phyloP scores from a whole-genome alignment of 2,797 vertebrate species.

The Halcyon badia region DNA sequence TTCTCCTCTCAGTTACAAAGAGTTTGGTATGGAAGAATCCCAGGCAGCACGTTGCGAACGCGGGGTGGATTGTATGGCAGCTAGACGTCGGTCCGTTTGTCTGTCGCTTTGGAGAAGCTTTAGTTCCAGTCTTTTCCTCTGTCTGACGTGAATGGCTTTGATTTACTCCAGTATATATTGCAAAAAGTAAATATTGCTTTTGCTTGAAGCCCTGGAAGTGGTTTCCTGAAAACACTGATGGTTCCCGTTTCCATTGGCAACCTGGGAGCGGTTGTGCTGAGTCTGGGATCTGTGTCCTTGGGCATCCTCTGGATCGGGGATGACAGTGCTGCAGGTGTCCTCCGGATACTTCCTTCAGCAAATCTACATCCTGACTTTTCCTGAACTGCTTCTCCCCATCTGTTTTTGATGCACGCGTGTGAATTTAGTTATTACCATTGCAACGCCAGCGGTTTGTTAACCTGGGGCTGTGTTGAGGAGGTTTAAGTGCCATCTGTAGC shows the following conservation, averaged over 20 bases:
- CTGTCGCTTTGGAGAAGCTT: not conserved
- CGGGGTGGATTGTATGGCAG: not conserved
- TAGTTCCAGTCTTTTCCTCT: not conserved
- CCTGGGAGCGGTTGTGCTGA: not conserved
- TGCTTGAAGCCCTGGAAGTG: not conserved
- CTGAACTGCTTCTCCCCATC: fast-evolving
- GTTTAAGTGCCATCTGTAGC: not conserved
- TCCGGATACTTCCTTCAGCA: not conserved
- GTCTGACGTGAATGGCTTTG: not conserved
- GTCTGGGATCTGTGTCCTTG: not conserved
- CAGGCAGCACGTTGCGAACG: fast-evolving
- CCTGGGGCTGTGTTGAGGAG: not conserved
- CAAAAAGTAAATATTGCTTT: not conserved
- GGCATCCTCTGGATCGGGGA: fast-evolving
- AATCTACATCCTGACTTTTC: not conserved
- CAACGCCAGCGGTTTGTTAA: fast-evolving
- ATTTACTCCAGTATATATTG: not conserved
- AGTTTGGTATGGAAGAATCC: fast-evolving
- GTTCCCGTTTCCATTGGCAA: not conserved
- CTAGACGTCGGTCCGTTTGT: not conserved
- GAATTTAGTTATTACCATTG: not conserved
- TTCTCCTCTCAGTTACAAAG: not conserved
- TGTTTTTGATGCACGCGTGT: fast-evolving
- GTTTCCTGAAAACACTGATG: not conserved
- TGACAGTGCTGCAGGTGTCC: not conserved